Evolutionary conservation across 2,797 vertebrate species (phyloP).

Genomic region (Emys orbicularis): DNA sequence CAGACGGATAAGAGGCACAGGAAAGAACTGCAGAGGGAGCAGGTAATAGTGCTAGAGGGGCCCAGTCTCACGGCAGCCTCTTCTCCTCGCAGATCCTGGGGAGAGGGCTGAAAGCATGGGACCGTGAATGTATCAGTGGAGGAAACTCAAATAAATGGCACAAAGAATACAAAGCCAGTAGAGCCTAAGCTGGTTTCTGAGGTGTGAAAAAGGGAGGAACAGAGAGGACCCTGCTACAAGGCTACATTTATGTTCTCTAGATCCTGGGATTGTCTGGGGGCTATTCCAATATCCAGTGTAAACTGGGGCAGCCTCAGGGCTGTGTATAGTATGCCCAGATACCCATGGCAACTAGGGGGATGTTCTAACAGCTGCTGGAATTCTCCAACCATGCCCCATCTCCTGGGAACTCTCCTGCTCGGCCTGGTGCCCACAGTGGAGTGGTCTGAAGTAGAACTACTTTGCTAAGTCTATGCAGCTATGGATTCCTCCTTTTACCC

Average conservation of each 20-base stretch:
- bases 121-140: background rate
- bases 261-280: background rate
- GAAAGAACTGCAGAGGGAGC: background rate
- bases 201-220: background rate
- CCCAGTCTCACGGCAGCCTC: background rate
- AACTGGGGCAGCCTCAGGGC: background rate
- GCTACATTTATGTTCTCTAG: background rate
- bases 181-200: background rate
- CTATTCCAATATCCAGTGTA: background rate
- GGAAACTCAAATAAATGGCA: background rate
- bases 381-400: background rate
- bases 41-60: background rate
- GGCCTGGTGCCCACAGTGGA: background rate
- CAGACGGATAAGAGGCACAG: background rate
- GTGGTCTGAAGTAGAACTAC: background rate
- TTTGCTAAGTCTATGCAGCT: background rate
- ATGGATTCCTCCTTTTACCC: background rate
- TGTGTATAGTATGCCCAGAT: background rate
- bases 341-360: background rate
- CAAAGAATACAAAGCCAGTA: background rate
- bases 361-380: background rate
- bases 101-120: background rate
- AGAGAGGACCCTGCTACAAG: accelerated
- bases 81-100: background rate
- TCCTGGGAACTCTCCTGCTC: background rate